Evolutionary conservation across 2,113 vertebrate species (phyloP).

Genomic region (Platichthys stellatus): DNA sequence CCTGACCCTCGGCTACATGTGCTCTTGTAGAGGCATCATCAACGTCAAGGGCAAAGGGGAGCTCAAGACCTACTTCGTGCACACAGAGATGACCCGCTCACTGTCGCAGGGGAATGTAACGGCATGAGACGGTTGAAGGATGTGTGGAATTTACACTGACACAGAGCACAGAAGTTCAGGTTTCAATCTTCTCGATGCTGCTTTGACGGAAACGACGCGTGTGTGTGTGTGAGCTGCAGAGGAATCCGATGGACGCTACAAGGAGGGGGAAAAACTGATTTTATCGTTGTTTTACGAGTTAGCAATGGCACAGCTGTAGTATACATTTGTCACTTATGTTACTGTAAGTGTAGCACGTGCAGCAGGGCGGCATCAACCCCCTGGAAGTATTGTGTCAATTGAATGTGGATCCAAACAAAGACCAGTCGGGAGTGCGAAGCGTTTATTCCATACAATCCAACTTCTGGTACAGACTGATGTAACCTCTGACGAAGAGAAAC

Average conservation of each 20-base stretch:
- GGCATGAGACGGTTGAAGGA: slow-evolving; percentile 60
- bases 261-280: neutral
- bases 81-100: slow-evolving; percentile 95
- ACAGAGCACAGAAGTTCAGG: slow-evolving; percentile 31
- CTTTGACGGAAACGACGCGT: slow-evolving; percentile 7
- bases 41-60: slow-evolving; percentile 99
- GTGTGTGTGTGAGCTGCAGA: slow-evolving; percentile 1
- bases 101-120: slow-evolving; percentile 89
- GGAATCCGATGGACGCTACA: neutral
- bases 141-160: slow-evolving; percentile 23
- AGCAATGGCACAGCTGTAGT: slow-evolving; percentile 60
- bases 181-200: slow-evolving; percentile 30
- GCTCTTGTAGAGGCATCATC: slow-evolving; percentile 95
- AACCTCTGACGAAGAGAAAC: neutral
- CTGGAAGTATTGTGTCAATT: slow-evolving; percentile 34
- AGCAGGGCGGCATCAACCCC: slow-evolving; percentile 50
- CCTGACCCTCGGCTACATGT: slow-evolving; percentile 91
- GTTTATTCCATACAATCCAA: slow-evolving; percentile 12
- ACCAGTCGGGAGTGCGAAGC: neutral
- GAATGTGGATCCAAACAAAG: slow-evolving; percentile 37
- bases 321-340: slow-evolving; percentile 68
- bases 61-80: slow-evolving; percentile 95
- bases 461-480: slow-evolving; percentile 14
- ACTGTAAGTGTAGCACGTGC: slow-evolving; percentile 67
- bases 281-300: slow-evolving; percentile 43